Percentiles rank a stretch among this genome's conserved stretches.
phyloP scores from a whole-genome alignment of 2,797 vertebrate species.

The Kryptopterus vitreolus region DNA sequence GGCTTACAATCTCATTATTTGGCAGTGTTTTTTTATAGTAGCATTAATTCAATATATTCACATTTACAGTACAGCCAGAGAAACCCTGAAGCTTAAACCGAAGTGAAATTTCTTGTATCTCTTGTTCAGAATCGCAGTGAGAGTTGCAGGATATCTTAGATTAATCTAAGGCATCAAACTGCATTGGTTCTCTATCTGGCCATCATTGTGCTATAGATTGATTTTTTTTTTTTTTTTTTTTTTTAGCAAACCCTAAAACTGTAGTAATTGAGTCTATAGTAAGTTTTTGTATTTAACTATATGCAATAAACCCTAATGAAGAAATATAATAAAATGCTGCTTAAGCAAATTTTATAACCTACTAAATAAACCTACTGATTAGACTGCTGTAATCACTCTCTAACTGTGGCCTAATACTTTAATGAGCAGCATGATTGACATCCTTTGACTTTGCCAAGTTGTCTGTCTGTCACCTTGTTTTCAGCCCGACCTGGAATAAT shows the following conservation, averaged over 20 bases:
- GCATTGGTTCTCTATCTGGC: too few relatives aligned
- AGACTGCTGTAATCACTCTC: neutral
- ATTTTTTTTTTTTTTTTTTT: too few relatives aligned
- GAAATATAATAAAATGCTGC: neutral
- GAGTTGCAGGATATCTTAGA: neutral
- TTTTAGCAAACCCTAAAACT: neutral
- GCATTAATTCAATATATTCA: neutral
- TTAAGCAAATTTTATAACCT: too few relatives aligned
- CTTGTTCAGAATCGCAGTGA: neutral
- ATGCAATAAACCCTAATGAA: neutral
- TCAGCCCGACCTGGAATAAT: neutral
- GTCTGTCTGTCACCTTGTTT: neutral
- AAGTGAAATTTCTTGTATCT: neutral
- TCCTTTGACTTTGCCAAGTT: neutral
- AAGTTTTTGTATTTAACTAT: neutral
- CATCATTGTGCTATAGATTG: too few relatives aligned
- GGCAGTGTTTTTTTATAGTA: neutral
- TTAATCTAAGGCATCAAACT: neutral
- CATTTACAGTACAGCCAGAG: neutral
- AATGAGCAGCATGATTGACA: conserved; percentile 1
- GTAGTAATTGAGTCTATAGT: neutral
- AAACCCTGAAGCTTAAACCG: neutral
- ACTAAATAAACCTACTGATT: neutral
- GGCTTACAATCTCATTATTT: neutral
- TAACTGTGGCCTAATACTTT: neutral